A percentile compares a stretch with the other conserved stretches of the same genome.
Evolutionary conservation across 2,113 vertebrate genomes (phyloP).

Genomic region (Dicaeum eximium): DNA sequence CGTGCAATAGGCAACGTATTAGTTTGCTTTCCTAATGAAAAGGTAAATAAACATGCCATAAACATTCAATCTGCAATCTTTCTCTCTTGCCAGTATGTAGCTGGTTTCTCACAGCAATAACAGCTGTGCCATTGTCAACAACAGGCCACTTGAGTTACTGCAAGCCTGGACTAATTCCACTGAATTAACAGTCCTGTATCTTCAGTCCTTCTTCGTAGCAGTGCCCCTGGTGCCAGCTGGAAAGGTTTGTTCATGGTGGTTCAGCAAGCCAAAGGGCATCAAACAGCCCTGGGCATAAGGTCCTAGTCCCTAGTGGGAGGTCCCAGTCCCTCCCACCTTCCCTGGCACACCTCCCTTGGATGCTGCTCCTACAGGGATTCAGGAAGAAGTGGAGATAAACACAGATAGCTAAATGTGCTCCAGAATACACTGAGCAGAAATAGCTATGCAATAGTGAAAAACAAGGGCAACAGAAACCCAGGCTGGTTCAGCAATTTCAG

Average conservation of each 20-base stretch:
- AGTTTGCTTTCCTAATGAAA: background rate
- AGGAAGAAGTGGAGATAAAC: background rate
- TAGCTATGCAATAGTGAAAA: background rate
- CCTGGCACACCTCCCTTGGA: background rate
- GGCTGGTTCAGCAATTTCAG: background rate
- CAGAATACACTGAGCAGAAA: background rate
- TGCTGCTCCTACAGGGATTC: background rate
- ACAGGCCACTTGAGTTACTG: background rate
- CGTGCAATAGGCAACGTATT: background rate
- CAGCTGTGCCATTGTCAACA: background rate
- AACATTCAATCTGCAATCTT: background rate
- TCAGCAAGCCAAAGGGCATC: background rate
- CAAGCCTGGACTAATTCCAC: background rate
- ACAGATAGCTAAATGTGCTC: background rate
- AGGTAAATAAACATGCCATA: slow-evolving; percentile 2
- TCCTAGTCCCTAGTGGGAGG: background rate
- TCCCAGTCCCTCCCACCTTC: background rate
- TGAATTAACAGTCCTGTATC: background rate
- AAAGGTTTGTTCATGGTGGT: background rate
- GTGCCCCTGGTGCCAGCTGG: background rate
- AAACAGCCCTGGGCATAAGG: background rate
- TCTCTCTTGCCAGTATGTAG: background rate
- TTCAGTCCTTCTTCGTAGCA: background rate
- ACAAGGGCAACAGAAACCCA: background rate
- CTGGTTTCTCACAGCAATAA: slow-evolving; percentile 28